phyloP scores from a whole-genome alignment of 2,888 invertebrate species.

The Schizotus pectinicornis region DNA sequence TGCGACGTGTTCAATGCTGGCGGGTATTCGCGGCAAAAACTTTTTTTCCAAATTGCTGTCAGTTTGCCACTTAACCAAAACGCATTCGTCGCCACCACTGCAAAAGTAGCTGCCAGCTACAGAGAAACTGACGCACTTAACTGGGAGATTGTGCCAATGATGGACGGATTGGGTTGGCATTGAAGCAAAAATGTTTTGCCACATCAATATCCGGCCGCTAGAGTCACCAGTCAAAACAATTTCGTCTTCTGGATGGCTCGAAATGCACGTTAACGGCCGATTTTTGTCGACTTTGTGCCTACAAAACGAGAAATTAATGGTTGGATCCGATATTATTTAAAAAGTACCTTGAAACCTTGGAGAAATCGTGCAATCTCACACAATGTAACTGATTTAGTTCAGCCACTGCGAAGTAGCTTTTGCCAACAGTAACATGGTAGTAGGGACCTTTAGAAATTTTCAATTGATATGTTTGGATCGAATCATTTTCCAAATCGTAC shows the following conservation, averaged over 20 bases:
- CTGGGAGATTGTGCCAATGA: conserved; percentile 81
- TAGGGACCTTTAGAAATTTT: conserved; percentile 9
- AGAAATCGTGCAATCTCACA: too few species aligned
- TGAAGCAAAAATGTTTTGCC: conserved; percentile 60
- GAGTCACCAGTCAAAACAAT: conserved; percentile 73
- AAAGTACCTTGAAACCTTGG: conserved; percentile 13
- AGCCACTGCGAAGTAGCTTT: background rate
- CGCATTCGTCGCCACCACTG: conserved; percentile 80
- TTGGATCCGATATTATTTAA: conserved; percentile 38
- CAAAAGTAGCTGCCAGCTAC: conserved; percentile 69
- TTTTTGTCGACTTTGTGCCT: conserved; percentile 30
- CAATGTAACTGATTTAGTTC: conserved; percentile 20
- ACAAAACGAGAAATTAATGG: conserved; percentile 25
- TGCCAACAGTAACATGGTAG: background rate
- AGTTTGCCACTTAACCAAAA: conserved; percentile 77
- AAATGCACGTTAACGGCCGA: conserved; percentile 65
- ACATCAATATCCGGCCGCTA: conserved; percentile 68
- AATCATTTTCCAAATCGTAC: conserved; percentile 33
- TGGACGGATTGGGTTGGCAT: conserved; percentile 59
- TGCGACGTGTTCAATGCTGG: conserved; percentile 67
- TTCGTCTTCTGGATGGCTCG: conserved; percentile 70
- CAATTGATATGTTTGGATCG: conserved; percentile 27
- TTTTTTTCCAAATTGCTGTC: conserved; percentile 58
- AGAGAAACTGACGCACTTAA: conserved; percentile 72
- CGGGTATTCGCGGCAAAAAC: conserved; percentile 74